These are phyloP conservation scores for Catharus fuscescens DNA, from an alignment of 2,113 vertebrate species.

Conservation along the genomic window DNA sequence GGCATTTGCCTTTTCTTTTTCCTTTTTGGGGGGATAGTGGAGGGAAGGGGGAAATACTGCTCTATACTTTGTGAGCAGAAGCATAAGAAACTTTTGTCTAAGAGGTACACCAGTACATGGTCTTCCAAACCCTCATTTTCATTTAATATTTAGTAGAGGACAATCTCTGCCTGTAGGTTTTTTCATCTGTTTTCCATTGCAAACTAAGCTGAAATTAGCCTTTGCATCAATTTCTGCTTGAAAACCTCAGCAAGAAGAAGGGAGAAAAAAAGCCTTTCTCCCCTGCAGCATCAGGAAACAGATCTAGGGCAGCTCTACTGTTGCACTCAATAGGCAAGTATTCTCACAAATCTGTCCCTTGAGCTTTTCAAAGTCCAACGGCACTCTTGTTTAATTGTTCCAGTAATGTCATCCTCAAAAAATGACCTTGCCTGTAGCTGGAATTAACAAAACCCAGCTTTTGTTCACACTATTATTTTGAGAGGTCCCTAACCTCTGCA, in stretches of 20 bases:
- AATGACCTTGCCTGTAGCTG: background rate
- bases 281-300: background rate
- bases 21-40: too few relatives aligned
- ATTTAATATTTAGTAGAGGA: background rate
- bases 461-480: background rate
- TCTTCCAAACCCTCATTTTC: background rate
- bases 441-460: background rate
- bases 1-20: background rate
- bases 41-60: background rate
- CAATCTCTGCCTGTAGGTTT: background rate
- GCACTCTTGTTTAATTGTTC: background rate
- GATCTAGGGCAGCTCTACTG: background rate
- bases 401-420: background rate
- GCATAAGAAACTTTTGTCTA: background rate
- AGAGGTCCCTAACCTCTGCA: background rate
- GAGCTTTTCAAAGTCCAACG: background rate
- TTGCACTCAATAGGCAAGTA: background rate
- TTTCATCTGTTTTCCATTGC: background rate
- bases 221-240: background rate
- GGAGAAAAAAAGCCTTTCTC: background rate
- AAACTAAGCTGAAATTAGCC: background rate
- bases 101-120: fast-evolving
- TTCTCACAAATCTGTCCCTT: background rate
- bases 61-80: background rate
- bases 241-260: background rate